Percentiles rank a stretch among this genome's conserved stretches.
These are phyloP conservation scores for Varanus komodoensis DNA, from an alignment of 2,113 vertebrate genomes.

Conservation along the genomic window DNA sequence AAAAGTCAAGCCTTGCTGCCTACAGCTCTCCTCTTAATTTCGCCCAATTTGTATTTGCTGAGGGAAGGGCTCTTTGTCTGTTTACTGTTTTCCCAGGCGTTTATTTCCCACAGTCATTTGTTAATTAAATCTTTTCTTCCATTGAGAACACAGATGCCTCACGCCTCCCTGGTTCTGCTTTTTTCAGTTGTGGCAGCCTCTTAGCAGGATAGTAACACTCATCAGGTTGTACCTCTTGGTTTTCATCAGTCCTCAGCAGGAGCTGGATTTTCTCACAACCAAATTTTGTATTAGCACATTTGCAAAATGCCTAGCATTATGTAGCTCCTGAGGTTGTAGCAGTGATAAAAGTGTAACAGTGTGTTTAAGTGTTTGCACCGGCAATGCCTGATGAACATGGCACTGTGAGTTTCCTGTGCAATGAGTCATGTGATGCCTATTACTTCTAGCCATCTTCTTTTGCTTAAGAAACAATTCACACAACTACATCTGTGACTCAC, in stretches of 20 bases:
- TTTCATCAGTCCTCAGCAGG: neutral
- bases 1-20: neutral
- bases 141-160: accelerated
- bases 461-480: neutral
- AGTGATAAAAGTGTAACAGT: neutral
- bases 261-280: neutral
- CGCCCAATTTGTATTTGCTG: neutral
- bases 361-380: neutral
- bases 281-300: neutral
- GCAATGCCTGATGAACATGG: neutral
- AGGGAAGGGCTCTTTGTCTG: neutral
- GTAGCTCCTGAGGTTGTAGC: neutral
- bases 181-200: neutral
- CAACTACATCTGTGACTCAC: neutral
- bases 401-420: neutral
- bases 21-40: neutral
- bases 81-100: constrained; percentile 37
- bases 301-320: neutral
- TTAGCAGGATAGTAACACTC: neutral
- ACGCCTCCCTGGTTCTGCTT: neutral
- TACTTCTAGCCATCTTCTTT: neutral
- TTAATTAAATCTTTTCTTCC: constrained; percentile 47
- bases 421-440: neutral
- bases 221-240: neutral
- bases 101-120: constrained; percentile 38